These are phyloP conservation scores for Clitarchus hookeri DNA, from an alignment of 2,888 invertebrate genomes.

Conservation along the genomic window DNA sequence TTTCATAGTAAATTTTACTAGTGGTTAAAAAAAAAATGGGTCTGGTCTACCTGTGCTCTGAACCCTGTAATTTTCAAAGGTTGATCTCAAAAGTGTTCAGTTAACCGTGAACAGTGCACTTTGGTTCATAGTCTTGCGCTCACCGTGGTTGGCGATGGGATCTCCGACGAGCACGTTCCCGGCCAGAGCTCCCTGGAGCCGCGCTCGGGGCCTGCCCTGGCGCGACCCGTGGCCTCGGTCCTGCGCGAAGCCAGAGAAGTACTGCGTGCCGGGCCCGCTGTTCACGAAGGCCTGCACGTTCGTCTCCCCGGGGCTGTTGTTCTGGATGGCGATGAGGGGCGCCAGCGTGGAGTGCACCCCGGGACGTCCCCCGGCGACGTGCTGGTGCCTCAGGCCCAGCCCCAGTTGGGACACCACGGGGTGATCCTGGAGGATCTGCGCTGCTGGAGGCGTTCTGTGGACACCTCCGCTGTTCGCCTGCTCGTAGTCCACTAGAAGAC, in stretches of 20 bases:
- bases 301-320: not conserved
- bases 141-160: not conserved
- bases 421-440: not conserved
- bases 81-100: no score
- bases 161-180: not conserved
- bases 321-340: not conserved
- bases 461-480: not conserved
- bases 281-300: constrained; percentile 14
- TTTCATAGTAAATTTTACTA: no score
- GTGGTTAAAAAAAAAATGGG: no score
- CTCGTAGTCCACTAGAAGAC: not conserved
- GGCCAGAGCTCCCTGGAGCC: not conserved
- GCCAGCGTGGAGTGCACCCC: not conserved
- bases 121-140: not conserved
- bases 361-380: not conserved
- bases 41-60: no score
- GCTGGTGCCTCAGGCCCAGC: not conserved
- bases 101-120: no score
- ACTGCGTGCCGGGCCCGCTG: not conserved
- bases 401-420: not conserved
- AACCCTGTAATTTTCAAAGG: no score
- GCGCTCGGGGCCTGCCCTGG: not conserved
- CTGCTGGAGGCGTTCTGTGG: not conserved
- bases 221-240: not conserved
- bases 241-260: constrained; percentile 4